Evolutionary conservation across 2,888 invertebrate species (phyloP).

Genomic region (Cephonodes hylas): DNA sequence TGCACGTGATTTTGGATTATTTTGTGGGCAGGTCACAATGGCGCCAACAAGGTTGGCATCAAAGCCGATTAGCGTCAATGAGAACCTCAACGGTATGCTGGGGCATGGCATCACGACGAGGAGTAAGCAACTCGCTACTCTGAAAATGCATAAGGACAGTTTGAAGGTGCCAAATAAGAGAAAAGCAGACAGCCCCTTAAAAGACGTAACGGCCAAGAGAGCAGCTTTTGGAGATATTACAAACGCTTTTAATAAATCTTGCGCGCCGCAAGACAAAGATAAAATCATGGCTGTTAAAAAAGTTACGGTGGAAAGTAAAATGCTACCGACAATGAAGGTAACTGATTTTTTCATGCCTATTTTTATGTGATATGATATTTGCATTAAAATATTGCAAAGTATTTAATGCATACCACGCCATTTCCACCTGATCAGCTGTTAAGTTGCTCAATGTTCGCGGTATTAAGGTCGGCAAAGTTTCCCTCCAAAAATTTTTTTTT

Average conservation of each 20-base stretch:
- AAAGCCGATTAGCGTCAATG: slow-evolving; percentile 71
- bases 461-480: slow-evolving; percentile 55
- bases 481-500: slow-evolving; percentile 48
- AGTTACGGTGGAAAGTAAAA: slow-evolving; percentile 76
- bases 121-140: slow-evolving; percentile 80
- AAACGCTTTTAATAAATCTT: slow-evolving; percentile 82
- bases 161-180: slow-evolving; percentile 84
- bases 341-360: slow-evolving; percentile 17
- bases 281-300: slow-evolving; percentile 68
- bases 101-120: slow-evolving; percentile 82
- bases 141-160: slow-evolving; percentile 65
- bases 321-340: slow-evolving; percentile 74
- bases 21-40: slow-evolving; percentile 74
- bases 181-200: slow-evolving; percentile 90
- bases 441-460: background rate
- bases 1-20: slow-evolving; percentile 53
- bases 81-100: slow-evolving; percentile 68
- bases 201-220: slow-evolving; percentile 87
- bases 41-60: slow-evolving; percentile 83
- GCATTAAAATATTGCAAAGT: background rate
- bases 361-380: background rate
- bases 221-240: slow-evolving; percentile 94
- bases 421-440: background rate
- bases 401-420: background rate
- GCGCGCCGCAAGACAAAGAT: slow-evolving; percentile 59